Evolutionary conservation across 2,888 invertebrate species (phyloP), one percentile per base, ranked within the genome.

Genomic region (Cybosia mesomella): DNA sequence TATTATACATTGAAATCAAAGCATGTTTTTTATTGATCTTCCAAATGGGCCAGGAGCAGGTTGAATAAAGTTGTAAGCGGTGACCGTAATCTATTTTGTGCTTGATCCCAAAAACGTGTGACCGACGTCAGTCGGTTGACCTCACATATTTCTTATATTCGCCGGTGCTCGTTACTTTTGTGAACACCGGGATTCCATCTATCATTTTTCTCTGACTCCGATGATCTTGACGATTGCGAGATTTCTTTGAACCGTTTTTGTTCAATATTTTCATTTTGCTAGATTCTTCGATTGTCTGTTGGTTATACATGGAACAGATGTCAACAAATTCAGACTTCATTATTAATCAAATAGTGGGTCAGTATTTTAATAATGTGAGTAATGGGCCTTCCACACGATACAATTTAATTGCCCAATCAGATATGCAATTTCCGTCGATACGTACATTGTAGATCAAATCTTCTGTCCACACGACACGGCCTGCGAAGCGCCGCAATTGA

Each of bases 1-100:
- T 80, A 79, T 79, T 76, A 69, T 72, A 81, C 80, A 81, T 86
- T 82, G 84, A 87, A 87, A 88, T 87, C 86, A 88, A 90, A 89
- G 87, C 83, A 82, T 76, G 72, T 70, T 87, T 87, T 89, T 88
- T 85, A 87, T 89, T 88, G 89, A 89, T 87, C 85, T 80, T 75
- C 76, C 84, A 80, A 88, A 87, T 84, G 82, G 82, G 75, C 73
- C 74, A 74, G 77, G 79, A 81, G 82, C 84, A 85, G 87, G 87
- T 86, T 89, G 88, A 88, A 89, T 90, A 88, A 89, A 89, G 87
- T 89, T 86, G 86, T 89, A 88, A 87, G 85, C 87, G 86, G 78
- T 84, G 87, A 87, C 89, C 89, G 91, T 91, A 92, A 91, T 90
- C 90, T 89, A 88, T 89, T 84, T 87, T 84, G 84, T 84, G 83